Percentiles rank a stretch among this genome's conserved stretches.
Conservation (phyloP, 2,888 invertebrate genomes). For the Nineta flava region DNA sequence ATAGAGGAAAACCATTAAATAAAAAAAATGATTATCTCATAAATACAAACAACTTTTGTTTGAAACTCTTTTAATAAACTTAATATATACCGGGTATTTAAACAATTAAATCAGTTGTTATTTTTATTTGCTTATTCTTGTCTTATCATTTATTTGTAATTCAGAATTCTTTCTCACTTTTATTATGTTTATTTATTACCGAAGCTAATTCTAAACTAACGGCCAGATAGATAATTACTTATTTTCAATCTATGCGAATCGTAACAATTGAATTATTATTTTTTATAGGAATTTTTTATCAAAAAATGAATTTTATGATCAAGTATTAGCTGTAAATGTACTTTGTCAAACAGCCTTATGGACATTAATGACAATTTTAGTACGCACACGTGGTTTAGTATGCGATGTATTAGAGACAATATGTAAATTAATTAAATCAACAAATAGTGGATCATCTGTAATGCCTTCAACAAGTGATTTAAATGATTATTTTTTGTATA, state of each 20-base stretch:
- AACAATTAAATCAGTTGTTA: no score
- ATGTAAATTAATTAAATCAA: slow-evolving; percentile 30
- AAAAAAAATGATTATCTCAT: no score
- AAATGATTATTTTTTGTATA: slow-evolving; percentile 8
- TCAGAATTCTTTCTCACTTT: no score
- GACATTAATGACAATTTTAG: slow-evolving; percentile 35
- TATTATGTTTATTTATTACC: no score
- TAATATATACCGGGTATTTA: no score
- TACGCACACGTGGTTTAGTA: slow-evolving; percentile 34
- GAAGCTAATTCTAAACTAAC: no score
- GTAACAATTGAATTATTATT: background rate
- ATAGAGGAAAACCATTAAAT: no score
- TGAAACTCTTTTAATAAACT: no score
- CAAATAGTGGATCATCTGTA: slow-evolving; percentile 17
- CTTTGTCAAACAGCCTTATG: slow-evolving; percentile 45
- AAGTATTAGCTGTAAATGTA: slow-evolving; percentile 42
- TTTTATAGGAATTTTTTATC: slow-evolving; percentile 36
- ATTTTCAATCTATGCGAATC: background rate
- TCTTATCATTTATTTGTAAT: no score
- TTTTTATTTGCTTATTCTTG: no score
- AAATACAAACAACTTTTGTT: no score
- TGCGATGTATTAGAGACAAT: slow-evolving; percentile 38
- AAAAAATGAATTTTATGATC: slow-evolving; percentile 45
- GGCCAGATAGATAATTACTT: background rate
- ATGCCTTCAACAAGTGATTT: slow-evolving; percentile 15